These are phyloP conservation scores for Euproctis similis DNA, from an alignment of 2,888 invertebrate genomes.

Conservation along the genomic window DNA sequence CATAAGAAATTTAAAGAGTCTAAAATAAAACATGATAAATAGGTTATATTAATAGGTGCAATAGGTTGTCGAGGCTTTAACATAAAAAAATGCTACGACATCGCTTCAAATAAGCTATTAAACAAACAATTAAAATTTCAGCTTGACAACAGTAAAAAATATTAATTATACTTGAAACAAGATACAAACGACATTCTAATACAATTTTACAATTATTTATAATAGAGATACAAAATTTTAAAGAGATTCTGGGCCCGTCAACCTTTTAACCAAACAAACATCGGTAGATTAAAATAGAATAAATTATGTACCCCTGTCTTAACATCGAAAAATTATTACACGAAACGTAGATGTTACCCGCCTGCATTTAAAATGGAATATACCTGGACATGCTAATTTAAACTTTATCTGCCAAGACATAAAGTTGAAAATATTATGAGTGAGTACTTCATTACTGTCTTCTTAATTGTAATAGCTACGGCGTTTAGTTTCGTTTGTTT, in stretches of 20 bases:
- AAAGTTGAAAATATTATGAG: slow-evolving; percentile 23
- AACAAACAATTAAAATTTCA: too few species aligned
- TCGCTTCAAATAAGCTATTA: too few species aligned
- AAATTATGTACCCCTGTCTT: slow-evolving; percentile 66
- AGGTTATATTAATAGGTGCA: too few species aligned
- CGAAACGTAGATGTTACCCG: slow-evolving; percentile 53
- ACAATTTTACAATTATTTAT: too few species aligned
- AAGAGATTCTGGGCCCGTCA: slow-evolving; percentile 10
- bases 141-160: too few species aligned
- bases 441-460: slow-evolving; percentile 47
- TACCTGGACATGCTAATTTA: slow-evolving; percentile 17
- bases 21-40: too few species aligned
- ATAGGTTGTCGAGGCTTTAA: too few species aligned
- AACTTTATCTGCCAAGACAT: slow-evolving; percentile 14
- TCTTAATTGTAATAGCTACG: slow-evolving; percentile 63
- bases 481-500: slow-evolving; percentile 65
- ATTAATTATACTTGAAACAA: too few species aligned
- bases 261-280: slow-evolving; percentile 21
- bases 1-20: too few species aligned
- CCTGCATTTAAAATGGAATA: slow-evolving; percentile 45
- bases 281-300: slow-evolving; percentile 45
- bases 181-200: too few species aligned
- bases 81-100: too few species aligned
- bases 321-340: slow-evolving; percentile 58
- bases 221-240: slow-evolving; percentile 3